Evolutionary conservation across 2,797 vertebrate species (phyloP).

Genomic region (Enteromius afrohamiltoni): DNA sequence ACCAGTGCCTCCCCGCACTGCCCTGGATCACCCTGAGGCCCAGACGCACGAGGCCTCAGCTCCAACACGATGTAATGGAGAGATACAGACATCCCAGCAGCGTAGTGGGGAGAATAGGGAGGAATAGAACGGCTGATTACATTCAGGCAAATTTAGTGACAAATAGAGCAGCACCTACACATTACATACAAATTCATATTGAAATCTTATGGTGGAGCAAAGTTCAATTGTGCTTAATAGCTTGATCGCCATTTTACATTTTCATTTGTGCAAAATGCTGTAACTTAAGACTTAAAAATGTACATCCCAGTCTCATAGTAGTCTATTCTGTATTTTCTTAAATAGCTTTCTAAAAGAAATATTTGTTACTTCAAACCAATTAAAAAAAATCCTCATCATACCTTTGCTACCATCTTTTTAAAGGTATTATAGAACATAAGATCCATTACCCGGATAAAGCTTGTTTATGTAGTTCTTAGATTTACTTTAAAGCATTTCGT

Average conservation of each 20-base stretch:
- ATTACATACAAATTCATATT: conserved; percentile 57
- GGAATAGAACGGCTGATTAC: conserved; percentile 59
- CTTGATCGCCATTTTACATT: conserved; percentile 24
- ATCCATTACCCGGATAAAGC: neutral
- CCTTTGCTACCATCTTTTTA: neutral
- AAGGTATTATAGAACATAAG: neutral
- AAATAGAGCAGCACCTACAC: conserved; percentile 44
- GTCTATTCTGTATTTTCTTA: conserved; percentile 30
- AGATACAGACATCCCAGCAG: conserved; percentile 73
- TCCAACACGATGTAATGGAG: conserved; percentile 79
- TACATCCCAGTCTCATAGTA: neutral
- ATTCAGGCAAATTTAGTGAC: conserved; percentile 59
- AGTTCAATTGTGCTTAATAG: conserved; percentile 36
- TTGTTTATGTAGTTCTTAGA: conserved; percentile 8
- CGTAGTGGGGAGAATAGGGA: conserved; percentile 71
- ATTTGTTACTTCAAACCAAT: conserved; percentile 12
- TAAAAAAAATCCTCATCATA: neutral
- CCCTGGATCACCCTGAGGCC: conserved; percentile 69
- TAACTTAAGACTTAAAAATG: conserved; percentile 24
- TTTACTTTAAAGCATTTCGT: neutral
- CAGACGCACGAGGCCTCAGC: conserved; percentile 69
- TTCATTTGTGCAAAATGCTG: conserved; percentile 22
- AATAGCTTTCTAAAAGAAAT: conserved; percentile 9
- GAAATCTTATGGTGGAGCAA: conserved; percentile 36
- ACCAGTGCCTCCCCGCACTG: conserved; percentile 66